Evolutionary conservation across 2,888 invertebrate genomes (phyloP).

Genomic region (Protophormia terraenovae): DNA sequence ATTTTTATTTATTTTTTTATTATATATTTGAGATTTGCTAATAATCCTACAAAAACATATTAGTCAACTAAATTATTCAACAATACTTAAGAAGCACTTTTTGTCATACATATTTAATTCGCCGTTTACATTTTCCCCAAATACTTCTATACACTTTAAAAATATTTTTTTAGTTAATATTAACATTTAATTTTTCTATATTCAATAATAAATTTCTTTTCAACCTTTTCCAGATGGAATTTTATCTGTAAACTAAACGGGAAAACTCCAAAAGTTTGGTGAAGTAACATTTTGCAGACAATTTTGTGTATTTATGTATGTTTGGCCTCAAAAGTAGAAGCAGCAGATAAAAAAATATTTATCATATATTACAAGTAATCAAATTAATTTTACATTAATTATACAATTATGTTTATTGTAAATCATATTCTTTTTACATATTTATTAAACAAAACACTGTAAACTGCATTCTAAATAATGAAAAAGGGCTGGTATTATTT

Average conservation of each 20-base stretch:
- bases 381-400: background rate
- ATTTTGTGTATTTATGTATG: slow-evolving; percentile 54
- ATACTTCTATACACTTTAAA: no score
- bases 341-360: background rate
- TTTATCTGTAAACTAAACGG: slow-evolving; percentile 31
- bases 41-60: no score
- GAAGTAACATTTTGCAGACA: slow-evolving; percentile 15
- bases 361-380: background rate
- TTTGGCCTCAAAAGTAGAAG: slow-evolving; percentile 22
- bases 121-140: no score
- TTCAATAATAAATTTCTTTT: background rate
- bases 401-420: slow-evolving; percentile 14
- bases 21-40: no score
- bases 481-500: slow-evolving; percentile 68
- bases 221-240: slow-evolving; percentile 25
- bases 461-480: slow-evolving; percentile 59
- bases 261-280: background rate
- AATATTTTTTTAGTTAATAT: no score
- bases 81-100: no score
- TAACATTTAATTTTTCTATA: no score
- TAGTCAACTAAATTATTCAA: no score
- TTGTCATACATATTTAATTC: no score
- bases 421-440: slow-evolving; percentile 16
- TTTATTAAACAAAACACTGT: background rate
- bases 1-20: no score